A percentile compares a stretch with the other conserved stretches of the same genome.
phyloP scores from a whole-genome alignment of 2,888 invertebrate genomes.

The Exocentrus adspersus region DNA sequence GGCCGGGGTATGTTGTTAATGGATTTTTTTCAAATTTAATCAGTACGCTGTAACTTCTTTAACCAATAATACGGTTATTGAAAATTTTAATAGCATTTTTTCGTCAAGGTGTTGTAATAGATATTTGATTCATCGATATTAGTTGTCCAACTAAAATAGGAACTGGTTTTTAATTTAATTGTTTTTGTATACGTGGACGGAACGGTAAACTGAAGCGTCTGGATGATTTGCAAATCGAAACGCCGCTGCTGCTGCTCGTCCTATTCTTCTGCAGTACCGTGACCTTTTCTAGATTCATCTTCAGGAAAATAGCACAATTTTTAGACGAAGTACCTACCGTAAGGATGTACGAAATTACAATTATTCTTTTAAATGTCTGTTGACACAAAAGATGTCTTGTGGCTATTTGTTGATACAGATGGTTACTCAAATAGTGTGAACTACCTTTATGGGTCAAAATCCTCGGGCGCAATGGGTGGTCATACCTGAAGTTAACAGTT shows the following conservation, averaged over 20 bases:
- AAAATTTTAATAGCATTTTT: constrained; percentile 43
- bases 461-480: constrained; percentile 41
- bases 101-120: constrained; percentile 33
- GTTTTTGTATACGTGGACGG: constrained; percentile 33
- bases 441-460: constrained; percentile 46
- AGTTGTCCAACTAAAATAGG: constrained; percentile 41
- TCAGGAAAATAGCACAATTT: constrained; percentile 7
- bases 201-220: constrained; percentile 31
- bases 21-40: constrained; percentile 41
- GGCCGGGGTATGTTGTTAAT: constrained; percentile 27
- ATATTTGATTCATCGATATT: constrained; percentile 35
- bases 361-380: not conserved
- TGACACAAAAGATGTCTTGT: not conserved
- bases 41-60: constrained; percentile 37
- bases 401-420: constrained; percentile 14
- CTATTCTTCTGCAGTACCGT: constrained; percentile 21
- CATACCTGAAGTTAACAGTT: constrained; percentile 42
- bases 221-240: constrained; percentile 30
- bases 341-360: no score
- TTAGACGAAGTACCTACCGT: constrained; percentile 2
- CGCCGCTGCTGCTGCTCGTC: constrained; percentile 30
- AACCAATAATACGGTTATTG: constrained; percentile 37
- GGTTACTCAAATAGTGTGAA: constrained; percentile 35
- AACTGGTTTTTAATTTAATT: constrained; percentile 42
- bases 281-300: constrained; percentile 12